Evolutionary conservation across 2,888 invertebrate species (phyloP).

Genomic region (Lordiphosa andalusiaca): DNA sequence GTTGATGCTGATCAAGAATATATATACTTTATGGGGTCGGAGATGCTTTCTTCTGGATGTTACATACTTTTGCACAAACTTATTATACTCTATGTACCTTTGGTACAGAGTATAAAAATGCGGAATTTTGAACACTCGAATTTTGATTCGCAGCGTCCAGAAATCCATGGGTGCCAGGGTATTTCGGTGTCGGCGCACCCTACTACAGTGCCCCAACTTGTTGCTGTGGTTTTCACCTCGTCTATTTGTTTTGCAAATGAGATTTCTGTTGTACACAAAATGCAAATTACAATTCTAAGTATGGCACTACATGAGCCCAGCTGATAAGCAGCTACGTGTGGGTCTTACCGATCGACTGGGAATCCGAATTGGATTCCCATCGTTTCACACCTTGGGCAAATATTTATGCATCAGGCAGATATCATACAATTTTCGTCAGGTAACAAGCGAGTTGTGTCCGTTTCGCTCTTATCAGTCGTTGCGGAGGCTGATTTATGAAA

Average conservation of each 20-base stretch:
- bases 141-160: too few species aligned
- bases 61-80: too few species aligned
- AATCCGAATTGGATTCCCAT: conserved; percentile 4
- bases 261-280: conserved; percentile 15
- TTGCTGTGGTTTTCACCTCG: conserved; percentile 7
- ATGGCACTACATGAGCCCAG: not conserved
- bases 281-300: not conserved
- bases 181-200: too few species aligned
- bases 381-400: conserved; percentile 13
- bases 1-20: too few species aligned
- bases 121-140: too few species aligned
- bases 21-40: too few species aligned
- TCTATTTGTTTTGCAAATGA: conserved; percentile 45
- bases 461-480: conserved; percentile 7
- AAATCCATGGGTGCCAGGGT: too few species aligned
- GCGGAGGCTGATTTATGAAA: conserved; percentile 1
- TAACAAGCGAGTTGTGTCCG: conserved; percentile 2
- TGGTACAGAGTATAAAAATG: too few species aligned
- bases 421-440: not conserved
- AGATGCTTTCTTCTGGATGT: too few species aligned
- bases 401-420: conserved; percentile 7
- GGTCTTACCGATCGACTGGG: conserved; percentile 22
- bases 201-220: too few species aligned
- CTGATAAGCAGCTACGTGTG: conserved; percentile 30
- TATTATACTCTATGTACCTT: too few species aligned